Evolutionary conservation across 1,140 invertebrate species (phyloP).

Genomic region (Cydia splendana): DNA sequence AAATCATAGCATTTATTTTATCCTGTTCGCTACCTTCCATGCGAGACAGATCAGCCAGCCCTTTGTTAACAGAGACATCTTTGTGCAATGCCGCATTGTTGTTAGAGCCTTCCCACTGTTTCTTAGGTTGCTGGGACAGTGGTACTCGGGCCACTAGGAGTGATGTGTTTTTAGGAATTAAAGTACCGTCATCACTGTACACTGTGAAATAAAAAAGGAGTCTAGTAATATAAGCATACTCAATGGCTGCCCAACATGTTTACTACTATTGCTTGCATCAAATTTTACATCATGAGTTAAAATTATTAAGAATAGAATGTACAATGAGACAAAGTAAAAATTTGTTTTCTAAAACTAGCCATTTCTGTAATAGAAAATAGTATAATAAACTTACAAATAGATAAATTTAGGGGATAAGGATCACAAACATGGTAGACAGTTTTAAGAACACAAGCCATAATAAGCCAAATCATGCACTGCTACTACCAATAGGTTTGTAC

Average conservation of each 20-base stretch:
- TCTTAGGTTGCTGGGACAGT: conserved; percentile 86
- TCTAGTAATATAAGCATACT: not conserved
- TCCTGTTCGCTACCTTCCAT: conserved; percentile 97
- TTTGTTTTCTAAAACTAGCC: not conserved
- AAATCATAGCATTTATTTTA: conserved; percentile 98
- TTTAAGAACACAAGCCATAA: not conserved
- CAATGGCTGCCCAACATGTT: not conserved
- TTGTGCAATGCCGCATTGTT: conserved; percentile 62
- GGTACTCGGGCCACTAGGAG: conserved; percentile 97
- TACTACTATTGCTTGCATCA: not conserved
- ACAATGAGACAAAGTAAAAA: too few species aligned
- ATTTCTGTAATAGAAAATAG: not conserved
- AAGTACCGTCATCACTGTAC: conserved; percentile 92
- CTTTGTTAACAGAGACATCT: conserved; percentile 81
- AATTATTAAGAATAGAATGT: too few species aligned
- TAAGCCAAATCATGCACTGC: not conserved
- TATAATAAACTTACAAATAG: not conserved
- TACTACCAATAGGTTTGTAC: not conserved
- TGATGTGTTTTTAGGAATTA: conserved; percentile 98
- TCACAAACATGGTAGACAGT: not conserved
- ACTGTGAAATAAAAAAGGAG: conserved; percentile 83
- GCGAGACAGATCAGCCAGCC: conserved; percentile 89
- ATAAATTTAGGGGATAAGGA: not conserved
- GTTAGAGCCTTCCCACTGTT: conserved; percentile 84
- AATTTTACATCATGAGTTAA: not conserved